A percentile compares a stretch with the other conserved stretches of the same genome.
phyloP scores from a whole-genome alignment of 2,888 invertebrate species.

The Drosophila paucipuncta region DNA sequence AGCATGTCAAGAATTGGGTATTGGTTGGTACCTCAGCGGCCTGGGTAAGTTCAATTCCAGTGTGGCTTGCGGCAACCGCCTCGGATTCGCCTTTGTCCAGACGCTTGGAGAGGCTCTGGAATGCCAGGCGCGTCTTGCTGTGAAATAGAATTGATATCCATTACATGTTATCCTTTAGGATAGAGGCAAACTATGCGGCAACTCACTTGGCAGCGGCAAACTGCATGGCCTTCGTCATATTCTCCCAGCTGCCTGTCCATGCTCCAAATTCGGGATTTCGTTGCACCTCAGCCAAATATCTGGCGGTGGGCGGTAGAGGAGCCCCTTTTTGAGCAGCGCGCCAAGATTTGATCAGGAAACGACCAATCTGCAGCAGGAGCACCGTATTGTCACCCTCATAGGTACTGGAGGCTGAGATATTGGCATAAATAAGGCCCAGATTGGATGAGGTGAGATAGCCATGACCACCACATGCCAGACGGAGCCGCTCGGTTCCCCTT shows the following conservation, averaged over 20 bases:
- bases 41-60: slow-evolving; percentile 92
- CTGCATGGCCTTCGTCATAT: slow-evolving; percentile 85
- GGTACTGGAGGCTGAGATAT: slow-evolving; percentile 93
- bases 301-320: slow-evolving; percentile 89
- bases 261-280: slow-evolving; percentile 58
- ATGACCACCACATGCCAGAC: slow-evolving; percentile 97
- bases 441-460: slow-evolving; percentile 95
- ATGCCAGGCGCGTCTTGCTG: slow-evolving; percentile 90
- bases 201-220: slow-evolving; percentile 86
- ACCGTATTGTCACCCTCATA: slow-evolving; percentile 99
- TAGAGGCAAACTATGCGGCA: rapidly evolving
- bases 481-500: slow-evolving; percentile 91
- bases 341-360: slow-evolving; percentile 93
- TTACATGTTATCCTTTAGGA: neutral
- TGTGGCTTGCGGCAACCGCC: slow-evolving; percentile 94
- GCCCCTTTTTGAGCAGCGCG: slow-evolving; percentile 88
- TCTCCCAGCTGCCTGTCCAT: slow-evolving; percentile 81
- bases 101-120: slow-evolving; percentile 89
- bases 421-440: slow-evolving; percentile 92
- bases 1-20: neutral
- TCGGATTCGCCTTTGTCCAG: slow-evolving; percentile 88
- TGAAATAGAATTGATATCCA: neutral
- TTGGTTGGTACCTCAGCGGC: slow-evolving; percentile 90
- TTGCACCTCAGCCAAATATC: slow-evolving; percentile 87
- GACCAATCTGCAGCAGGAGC: slow-evolving; percentile 94